A percentile compares a stretch with the other conserved stretches of the same genome.
Conservation (phyloP, 1,140 invertebrate genomes). For the Neodiprion virginianus region DNA sequence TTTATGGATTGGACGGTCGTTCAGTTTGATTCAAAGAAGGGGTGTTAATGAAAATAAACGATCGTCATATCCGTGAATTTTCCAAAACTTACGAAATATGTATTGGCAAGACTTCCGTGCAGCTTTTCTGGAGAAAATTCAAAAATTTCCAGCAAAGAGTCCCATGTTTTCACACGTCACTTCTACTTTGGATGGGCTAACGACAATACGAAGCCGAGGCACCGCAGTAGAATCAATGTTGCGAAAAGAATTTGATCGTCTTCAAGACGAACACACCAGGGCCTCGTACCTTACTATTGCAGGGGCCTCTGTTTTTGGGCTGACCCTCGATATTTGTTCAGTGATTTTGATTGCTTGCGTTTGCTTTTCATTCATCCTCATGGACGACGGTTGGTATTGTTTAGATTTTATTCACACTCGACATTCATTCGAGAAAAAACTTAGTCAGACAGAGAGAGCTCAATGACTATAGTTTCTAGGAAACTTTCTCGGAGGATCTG, state of each 20-base stretch:
- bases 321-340: constrained; percentile 42
- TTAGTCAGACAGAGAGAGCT: too few species aligned
- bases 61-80: not conserved
- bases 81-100: not conserved
- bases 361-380: constrained; percentile 49
- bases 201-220: constrained; percentile 78
- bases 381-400: constrained; percentile 41
- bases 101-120: too few species aligned
- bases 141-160: constrained; percentile 66
- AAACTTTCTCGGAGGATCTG: constrained; percentile 63
- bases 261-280: constrained; percentile 71
- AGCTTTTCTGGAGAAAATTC: too few species aligned
- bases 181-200: constrained; percentile 78
- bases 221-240: constrained; percentile 67
- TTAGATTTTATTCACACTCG: not conserved
- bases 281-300: constrained; percentile 70
- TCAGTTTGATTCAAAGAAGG: not conserved
- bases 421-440: too few species aligned
- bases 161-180: constrained; percentile 86
- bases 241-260: constrained; percentile 72
- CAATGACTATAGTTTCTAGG: constrained; percentile 29
- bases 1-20: not conserved
- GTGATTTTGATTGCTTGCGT: constrained; percentile 34
- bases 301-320: constrained; percentile 64
- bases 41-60: too few species aligned